phyloP scores from a whole-genome alignment of 1,140 invertebrate species.

The Drosophila equinoxialis region DNA sequence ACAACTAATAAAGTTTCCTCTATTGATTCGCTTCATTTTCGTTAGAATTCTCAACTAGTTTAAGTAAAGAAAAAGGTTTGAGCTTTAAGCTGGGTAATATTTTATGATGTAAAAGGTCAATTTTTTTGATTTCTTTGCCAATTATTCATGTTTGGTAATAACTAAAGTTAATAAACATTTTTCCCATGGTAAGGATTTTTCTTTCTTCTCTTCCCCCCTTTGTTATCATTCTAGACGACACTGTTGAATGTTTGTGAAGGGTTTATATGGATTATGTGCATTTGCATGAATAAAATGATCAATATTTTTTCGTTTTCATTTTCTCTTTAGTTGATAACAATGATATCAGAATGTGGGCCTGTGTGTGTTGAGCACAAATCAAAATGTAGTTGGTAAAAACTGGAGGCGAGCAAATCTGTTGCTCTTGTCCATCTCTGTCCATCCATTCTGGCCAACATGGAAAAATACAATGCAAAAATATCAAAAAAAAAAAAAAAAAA shows the following conservation, averaged over 20 bases:
- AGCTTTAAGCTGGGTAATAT: too few relatives aligned
- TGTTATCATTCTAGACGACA: background rate
- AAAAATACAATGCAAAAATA: slow-evolving; percentile 22
- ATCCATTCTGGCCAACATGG: background rate
- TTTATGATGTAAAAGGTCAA: too few relatives aligned
- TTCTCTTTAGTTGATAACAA: too few relatives aligned
- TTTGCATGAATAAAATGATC: background rate
- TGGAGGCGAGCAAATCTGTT: slow-evolving; percentile 1
- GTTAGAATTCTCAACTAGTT: too few relatives aligned
- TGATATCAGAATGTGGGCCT: background rate
- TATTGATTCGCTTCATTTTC: too few relatives aligned
- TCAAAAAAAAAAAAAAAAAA: background rate
- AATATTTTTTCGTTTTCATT: background rate
- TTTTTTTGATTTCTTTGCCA: too few relatives aligned
- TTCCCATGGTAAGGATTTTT: background rate
- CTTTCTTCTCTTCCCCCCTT: background rate
- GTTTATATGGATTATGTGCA: too few relatives aligned
- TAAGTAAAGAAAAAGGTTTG: too few relatives aligned
- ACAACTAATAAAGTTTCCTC: too few relatives aligned
- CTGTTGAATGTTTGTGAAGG: background rate
- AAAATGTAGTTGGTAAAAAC: slow-evolving; percentile 56
- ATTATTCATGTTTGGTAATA: too few relatives aligned
- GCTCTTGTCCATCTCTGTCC: slow-evolving; percentile 26
- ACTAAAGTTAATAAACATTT: background rate
- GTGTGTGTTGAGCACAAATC: slow-evolving; percentile 49